Conservation (phyloP, 2,113 vertebrate genomes). For the Euleptes europaea region DNA sequence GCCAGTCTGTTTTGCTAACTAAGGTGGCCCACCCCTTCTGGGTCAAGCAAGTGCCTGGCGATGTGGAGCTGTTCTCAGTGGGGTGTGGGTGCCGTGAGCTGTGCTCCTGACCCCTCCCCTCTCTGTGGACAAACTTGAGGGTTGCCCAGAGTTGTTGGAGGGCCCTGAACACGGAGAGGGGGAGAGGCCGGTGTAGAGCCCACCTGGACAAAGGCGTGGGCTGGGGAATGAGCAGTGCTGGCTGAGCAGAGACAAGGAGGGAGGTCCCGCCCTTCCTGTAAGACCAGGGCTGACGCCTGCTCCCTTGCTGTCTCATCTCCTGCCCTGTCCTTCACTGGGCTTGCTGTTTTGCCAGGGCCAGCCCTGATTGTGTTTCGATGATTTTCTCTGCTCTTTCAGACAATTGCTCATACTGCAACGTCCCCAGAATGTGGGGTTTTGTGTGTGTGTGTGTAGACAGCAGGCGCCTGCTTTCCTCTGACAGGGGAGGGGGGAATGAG, state of each 20-base stretch:
- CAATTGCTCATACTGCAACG: accelerated
- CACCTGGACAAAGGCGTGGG: neutral
- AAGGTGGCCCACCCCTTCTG: accelerated
- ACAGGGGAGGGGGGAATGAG: neutral
- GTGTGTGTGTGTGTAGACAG: neutral
- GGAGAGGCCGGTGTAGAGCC: neutral
- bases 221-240: neutral
- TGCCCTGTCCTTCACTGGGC: neutral
- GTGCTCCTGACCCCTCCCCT: neutral
- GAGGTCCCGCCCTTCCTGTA: neutral
- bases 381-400: neutral
- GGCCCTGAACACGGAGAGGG: neutral
- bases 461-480: neutral
- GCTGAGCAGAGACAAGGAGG: neutral
- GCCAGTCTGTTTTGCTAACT: neutral
- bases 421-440: neutral
- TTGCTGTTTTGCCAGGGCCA: neutral
- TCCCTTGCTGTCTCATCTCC: neutral
- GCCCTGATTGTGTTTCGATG: neutral
- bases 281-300: neutral
- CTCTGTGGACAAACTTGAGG: neutral
- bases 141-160: neutral
- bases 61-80: neutral
- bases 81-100: neutral
- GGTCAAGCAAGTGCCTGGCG: neutral